Evolutionary conservation across 2,888 invertebrate species (phyloP).

Genomic region (Lobophora halterata): DNA sequence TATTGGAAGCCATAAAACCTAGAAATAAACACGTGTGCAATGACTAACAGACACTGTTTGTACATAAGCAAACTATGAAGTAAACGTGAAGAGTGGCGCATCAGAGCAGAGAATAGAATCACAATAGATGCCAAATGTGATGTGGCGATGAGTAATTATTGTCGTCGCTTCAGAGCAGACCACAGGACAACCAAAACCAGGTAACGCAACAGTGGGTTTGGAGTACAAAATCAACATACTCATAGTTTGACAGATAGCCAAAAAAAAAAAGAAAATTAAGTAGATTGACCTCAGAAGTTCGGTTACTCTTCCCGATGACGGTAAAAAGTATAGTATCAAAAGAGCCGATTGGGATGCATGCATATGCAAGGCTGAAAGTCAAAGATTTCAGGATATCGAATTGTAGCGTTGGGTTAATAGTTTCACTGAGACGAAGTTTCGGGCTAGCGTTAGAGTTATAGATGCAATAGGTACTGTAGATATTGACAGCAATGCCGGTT

Average conservation of each 20-base stretch:
- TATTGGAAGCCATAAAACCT: constrained; percentile 43
- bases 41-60: constrained; percentile 43
- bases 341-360: too few species aligned
- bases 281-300: too few species aligned
- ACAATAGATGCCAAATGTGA: constrained; percentile 52
- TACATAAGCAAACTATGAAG: constrained; percentile 19
- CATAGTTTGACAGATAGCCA: too few species aligned
- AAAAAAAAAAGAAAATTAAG: too few species aligned
- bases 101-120: constrained; percentile 58
- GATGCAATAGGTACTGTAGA: constrained; percentile 1
- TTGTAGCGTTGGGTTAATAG: too few species aligned
- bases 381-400: too few species aligned
- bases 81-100: constrained; percentile 31
- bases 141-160: constrained; percentile 48
- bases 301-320: too few species aligned
- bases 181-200: not conserved
- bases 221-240: not conserved
- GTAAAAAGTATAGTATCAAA: too few species aligned
- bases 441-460: too few species aligned
- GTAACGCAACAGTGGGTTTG: not conserved
- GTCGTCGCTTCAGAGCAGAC: constrained; percentile 29
- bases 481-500: not conserved
- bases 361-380: too few species aligned
- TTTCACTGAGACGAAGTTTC: too few species aligned
- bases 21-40: constrained; percentile 42